Conservation (phyloP, 2,113 vertebrate species). For the Otocyon megalotis region DNA sequence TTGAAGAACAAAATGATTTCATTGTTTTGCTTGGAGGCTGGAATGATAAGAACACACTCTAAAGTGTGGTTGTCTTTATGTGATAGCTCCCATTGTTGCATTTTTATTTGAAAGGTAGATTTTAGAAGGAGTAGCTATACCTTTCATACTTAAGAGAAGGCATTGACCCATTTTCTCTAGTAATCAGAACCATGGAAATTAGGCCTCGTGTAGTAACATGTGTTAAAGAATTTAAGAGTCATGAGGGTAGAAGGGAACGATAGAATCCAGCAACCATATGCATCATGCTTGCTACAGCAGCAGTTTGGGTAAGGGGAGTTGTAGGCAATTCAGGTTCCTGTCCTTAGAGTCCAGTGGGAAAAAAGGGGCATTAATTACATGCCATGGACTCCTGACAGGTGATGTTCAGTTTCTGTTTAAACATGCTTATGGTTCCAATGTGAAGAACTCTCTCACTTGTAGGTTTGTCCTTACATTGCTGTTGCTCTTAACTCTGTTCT, state of each 20-base stretch:
- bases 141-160: not conserved
- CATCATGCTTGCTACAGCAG: not conserved
- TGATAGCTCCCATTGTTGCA: not conserved
- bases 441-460: not conserved
- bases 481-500: not conserved
- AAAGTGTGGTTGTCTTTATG: not conserved
- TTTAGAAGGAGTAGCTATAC: constrained; percentile 31
- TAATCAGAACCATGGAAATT: not conserved
- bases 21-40: constrained; percentile 21
- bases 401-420: not conserved
- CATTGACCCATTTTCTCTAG: not conserved
- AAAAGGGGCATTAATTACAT: not conserved
- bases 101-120: constrained; percentile 51
- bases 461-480: not conserved
- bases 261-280: not conserved
- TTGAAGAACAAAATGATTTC: not conserved
- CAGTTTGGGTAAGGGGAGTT: not conserved
- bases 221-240: not conserved
- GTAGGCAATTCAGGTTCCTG: not conserved
- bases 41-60: not conserved
- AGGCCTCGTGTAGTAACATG: not conserved
- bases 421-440: not conserved
- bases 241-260: not conserved
- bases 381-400: not conserved
- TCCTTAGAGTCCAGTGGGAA: not conserved